A percentile compares a stretch with the other conserved stretches of the same genome.
Evolutionary conservation across 1,140 invertebrate genomes (phyloP).

Genomic region (Seison nebaliae): DNA sequence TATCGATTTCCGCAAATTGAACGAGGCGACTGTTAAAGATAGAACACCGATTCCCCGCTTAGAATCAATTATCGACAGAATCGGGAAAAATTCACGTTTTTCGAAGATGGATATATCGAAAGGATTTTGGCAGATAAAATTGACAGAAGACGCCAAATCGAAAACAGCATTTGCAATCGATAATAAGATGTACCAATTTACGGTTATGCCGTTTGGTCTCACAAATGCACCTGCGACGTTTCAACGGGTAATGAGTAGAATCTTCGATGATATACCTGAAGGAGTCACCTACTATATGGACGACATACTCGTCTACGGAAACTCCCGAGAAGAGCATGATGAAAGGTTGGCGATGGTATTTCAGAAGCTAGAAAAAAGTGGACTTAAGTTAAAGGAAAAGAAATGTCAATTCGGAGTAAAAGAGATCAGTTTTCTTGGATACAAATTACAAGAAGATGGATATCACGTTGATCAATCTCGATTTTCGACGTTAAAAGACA

Average conservation of each 20-base stretch:
- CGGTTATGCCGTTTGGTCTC: constrained; percentile 12
- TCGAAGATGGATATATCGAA: constrained; percentile 6
- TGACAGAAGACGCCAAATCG: constrained; percentile 8
- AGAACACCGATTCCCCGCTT: background rate
- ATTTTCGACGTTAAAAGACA: too few species aligned
- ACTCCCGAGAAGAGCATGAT: background rate
- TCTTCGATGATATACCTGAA: background rate
- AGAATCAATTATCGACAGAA: constrained; percentile 6
- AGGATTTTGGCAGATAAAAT: constrained; percentile 13
- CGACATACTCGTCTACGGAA: background rate
- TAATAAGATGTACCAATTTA: constrained; percentile 1
- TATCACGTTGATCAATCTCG: too few species aligned
- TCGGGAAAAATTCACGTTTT: constrained; percentile 7
- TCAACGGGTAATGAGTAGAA: constrained; percentile 13
- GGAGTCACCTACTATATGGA: background rate
- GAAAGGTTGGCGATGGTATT: background rate
- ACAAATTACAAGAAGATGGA: background rate
- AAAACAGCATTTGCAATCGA: constrained; percentile 13
- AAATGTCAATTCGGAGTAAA: background rate
- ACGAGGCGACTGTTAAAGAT: background rate
- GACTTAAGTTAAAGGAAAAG: background rate
- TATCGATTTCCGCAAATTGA: background rate
- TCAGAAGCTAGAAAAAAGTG: background rate
- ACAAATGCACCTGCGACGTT: constrained; percentile 13
- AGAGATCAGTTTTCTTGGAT: background rate